phyloP scores from a whole-genome alignment of 2,113 vertebrate genomes.

The Edolisoma coerulescens region DNA sequence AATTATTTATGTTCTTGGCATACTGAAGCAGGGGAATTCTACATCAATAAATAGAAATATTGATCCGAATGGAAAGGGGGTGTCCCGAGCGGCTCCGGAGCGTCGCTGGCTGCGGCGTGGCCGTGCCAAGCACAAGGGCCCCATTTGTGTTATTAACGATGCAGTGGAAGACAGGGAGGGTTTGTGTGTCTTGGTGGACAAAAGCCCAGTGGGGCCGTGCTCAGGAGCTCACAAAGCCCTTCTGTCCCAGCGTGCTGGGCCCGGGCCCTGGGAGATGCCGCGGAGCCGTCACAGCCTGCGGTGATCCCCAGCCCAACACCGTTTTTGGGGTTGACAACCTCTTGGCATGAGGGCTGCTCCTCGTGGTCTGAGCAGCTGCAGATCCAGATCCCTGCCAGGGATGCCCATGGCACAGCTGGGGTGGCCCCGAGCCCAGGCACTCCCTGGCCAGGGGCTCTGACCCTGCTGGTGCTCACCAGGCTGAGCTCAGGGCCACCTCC shows the following conservation, averaged over 20 bases:
- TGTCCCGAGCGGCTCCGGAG: background rate
- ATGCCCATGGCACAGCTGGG: background rate
- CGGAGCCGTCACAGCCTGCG: accelerated
- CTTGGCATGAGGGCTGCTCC: background rate
- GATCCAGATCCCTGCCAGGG: background rate
- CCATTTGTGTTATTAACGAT: background rate
- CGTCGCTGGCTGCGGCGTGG: accelerated
- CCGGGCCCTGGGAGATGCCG: accelerated
- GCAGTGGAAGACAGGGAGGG: background rate
- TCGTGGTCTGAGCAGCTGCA: background rate
- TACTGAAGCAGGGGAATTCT: accelerated
- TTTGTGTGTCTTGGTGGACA: background rate
- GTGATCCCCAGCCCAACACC: accelerated
- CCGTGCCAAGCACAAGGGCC: background rate
- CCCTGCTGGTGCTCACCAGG: background rate
- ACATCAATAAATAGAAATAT: background rate
- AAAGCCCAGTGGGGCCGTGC: background rate
- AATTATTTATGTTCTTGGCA: background rate
- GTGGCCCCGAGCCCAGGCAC: accelerated
- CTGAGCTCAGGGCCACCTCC: accelerated
- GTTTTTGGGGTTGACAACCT: accelerated
- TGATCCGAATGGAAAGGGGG: background rate
- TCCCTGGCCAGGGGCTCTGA: background rate
- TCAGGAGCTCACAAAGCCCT: background rate
- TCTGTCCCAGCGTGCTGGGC: background rate